phyloP scores from a whole-genome alignment of 2,888 invertebrate species.

The Atherix ibis region DNA sequence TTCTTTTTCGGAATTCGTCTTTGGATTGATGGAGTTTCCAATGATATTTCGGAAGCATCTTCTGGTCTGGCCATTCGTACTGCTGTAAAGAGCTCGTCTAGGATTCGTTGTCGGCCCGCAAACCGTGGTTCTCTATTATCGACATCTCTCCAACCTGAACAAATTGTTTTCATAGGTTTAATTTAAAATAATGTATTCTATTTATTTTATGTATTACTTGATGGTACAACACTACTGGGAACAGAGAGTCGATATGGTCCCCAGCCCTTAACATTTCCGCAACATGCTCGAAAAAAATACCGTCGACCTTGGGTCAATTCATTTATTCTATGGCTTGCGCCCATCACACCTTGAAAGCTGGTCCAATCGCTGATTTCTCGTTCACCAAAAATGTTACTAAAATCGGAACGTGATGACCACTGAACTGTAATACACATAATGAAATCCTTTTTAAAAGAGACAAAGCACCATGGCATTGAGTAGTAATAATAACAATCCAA shows the following conservation, averaged over 20 bases:
- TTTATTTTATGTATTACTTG: too few species aligned
- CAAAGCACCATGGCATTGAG: too few species aligned
- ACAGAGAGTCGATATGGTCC: constrained; percentile 60
- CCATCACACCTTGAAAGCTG: constrained; percentile 32
- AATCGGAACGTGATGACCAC: constrained; percentile 81
- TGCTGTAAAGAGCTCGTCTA: constrained; percentile 59
- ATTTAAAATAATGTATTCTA: too few species aligned
- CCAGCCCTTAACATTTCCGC: constrained; percentile 86
- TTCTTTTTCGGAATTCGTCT: constrained; percentile 68
- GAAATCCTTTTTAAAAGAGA: constrained; percentile 4
- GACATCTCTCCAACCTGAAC: constrained; percentile 70
- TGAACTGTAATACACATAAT: constrained; percentile 48
- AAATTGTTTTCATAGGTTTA: too few species aligned
- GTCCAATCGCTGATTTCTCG: constrained; percentile 52
- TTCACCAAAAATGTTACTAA: constrained; percentile 64
- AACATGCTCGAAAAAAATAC: constrained; percentile 82
- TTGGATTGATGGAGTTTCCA: constrained; percentile 48
- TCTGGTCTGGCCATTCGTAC: constrained; percentile 43
- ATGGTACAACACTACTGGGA: constrained; percentile 76
- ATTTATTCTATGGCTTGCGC: constrained; percentile 37
- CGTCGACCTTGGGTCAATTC: constrained; percentile 70
- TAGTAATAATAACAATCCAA: too few species aligned
- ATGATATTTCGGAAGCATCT: constrained; percentile 46
- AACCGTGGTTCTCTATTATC: constrained; percentile 51
- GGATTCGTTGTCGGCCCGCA: constrained; percentile 50